phyloP scores from a whole-genome alignment of 2,888 invertebrate species.

The Mechanitis mazaeus region DNA sequence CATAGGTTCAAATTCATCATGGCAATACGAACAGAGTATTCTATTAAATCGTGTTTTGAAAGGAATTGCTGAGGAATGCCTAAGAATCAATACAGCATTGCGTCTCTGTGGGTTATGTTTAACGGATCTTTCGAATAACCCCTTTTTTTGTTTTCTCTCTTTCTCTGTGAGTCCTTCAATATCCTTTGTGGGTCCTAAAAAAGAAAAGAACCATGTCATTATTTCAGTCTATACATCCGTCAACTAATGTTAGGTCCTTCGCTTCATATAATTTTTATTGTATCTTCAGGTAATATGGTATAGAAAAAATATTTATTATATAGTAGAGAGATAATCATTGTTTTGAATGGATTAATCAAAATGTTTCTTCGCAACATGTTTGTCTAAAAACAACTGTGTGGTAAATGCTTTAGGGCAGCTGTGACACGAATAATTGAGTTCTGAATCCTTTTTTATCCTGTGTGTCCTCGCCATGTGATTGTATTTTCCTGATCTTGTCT shows the following conservation, averaged over 20 bases:
- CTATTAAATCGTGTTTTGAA: constrained; percentile 71
- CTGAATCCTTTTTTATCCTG: constrained; percentile 62
- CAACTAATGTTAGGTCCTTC: constrained; percentile 28
- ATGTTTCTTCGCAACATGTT: constrained; percentile 74
- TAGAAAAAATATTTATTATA: constrained; percentile 1
- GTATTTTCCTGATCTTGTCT: constrained; percentile 66
- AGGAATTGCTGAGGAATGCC: constrained; percentile 63
- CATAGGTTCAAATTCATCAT: constrained; percentile 66
- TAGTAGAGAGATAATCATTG: neutral
- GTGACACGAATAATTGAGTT: constrained; percentile 65
- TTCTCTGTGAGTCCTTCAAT: constrained; percentile 56
- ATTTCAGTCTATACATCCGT: constrained; percentile 47
- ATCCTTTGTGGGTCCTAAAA: constrained; percentile 67
- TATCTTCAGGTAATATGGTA: neutral
- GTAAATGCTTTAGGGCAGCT: constrained; percentile 73
- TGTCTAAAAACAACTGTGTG: constrained; percentile 72
- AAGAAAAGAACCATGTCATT: constrained; percentile 68
- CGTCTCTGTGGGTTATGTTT: constrained; percentile 69
- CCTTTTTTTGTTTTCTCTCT: constrained; percentile 67
- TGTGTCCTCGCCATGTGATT: constrained; percentile 69
- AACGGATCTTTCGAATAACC: constrained; percentile 69
- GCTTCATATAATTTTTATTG: constrained; percentile 1
- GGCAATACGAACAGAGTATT: constrained; percentile 67
- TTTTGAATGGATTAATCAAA: constrained; percentile 41
- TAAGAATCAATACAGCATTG: constrained; percentile 65